phyloP scores from a whole-genome alignment of 2,888 invertebrate species.

The Torymus aiolomorphi region DNA sequence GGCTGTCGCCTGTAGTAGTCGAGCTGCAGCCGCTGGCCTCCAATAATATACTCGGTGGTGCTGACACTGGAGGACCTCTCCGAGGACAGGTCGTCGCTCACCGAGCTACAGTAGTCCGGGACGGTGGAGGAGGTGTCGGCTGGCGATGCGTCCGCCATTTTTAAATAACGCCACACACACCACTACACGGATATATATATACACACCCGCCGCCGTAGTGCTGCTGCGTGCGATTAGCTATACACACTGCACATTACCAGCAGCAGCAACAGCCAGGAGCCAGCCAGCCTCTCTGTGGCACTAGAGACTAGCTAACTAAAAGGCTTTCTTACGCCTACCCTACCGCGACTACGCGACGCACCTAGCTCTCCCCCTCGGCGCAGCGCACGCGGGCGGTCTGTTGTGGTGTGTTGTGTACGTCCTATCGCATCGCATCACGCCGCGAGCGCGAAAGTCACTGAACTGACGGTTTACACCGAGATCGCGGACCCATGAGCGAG shows the following conservation, averaged over 20 bases:
- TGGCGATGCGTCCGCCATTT: slow-evolving; percentile 75
- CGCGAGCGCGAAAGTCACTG: slow-evolving; percentile 54
- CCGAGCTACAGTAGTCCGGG: slow-evolving; percentile 72
- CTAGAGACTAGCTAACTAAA: too few relatives aligned
- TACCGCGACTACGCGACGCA: background rate
- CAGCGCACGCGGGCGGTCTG: background rate
- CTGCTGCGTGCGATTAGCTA: too few relatives aligned
- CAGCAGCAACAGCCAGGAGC: too few relatives aligned
- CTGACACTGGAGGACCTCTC: slow-evolving; percentile 63
- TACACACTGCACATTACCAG: too few relatives aligned
- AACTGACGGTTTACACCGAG: slow-evolving; percentile 34
- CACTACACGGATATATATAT: slow-evolving; percentile 36
- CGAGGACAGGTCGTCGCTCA: slow-evolving; percentile 68
- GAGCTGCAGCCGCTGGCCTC: slow-evolving; percentile 69
- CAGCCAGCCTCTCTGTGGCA: too few relatives aligned
- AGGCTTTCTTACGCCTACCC: too few relatives aligned
- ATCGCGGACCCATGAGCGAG: slow-evolving; percentile 31
- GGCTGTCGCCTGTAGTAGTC: slow-evolving; percentile 62
- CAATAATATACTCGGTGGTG: slow-evolving; percentile 67
- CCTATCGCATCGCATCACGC: background rate
- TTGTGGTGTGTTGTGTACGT: background rate
- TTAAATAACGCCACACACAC: slow-evolving; percentile 70
- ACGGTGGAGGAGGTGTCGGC: slow-evolving; percentile 75
- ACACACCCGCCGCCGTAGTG: too few relatives aligned
- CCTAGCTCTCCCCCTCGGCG: background rate